phyloP scores from a whole-genome alignment of 1,140 invertebrate species.

The Drosophila mayri region DNA sequence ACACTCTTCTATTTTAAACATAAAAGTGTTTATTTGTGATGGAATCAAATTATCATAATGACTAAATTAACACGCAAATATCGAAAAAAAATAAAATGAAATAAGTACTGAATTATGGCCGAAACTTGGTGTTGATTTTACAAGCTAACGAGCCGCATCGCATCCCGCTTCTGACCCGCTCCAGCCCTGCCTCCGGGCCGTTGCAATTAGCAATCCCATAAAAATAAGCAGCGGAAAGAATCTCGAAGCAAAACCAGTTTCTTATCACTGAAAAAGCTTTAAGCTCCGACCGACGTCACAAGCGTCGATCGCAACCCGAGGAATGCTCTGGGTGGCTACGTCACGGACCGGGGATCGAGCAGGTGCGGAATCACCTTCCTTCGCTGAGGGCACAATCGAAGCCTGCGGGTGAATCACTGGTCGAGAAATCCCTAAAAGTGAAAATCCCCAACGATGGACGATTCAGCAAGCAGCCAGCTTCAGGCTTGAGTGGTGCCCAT shows the following conservation, averaged over 20 bases:
- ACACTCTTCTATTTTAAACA: not conserved
- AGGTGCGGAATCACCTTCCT: slow-evolving; percentile 33
- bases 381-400: not conserved
- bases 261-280: slow-evolving; percentile 24
- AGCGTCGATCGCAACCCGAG: not conserved
- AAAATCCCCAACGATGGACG: slow-evolving; percentile 31
- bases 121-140: slow-evolving; percentile 40
- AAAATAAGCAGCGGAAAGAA: slow-evolving; percentile 43
- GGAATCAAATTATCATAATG: slow-evolving; percentile 45
- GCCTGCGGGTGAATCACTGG: slow-evolving; percentile 23
- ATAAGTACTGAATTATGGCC: slow-evolving; percentile 20
- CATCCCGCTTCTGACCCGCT: not conserved
- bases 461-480: slow-evolving; percentile 19
- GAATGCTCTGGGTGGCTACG: slow-evolving; percentile 46
- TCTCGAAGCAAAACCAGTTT: slow-evolving; percentile 47
- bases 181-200: slow-evolving; percentile 18
- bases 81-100: slow-evolving; percentile 21
- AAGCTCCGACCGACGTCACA: slow-evolving; percentile 43
- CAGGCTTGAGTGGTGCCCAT: slow-evolving; percentile 34
- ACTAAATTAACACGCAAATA: slow-evolving; percentile 60
- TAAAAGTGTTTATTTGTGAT: not conserved
- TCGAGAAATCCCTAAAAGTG: slow-evolving; percentile 33
- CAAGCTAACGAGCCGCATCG: slow-evolving; percentile 55
- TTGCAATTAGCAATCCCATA: slow-evolving; percentile 60
- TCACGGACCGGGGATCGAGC: slow-evolving; percentile 22